These are phyloP conservation scores for Standfussiana lucernea DNA, from an alignment of 2,888 invertebrate genomes.

Conservation along the genomic window DNA sequence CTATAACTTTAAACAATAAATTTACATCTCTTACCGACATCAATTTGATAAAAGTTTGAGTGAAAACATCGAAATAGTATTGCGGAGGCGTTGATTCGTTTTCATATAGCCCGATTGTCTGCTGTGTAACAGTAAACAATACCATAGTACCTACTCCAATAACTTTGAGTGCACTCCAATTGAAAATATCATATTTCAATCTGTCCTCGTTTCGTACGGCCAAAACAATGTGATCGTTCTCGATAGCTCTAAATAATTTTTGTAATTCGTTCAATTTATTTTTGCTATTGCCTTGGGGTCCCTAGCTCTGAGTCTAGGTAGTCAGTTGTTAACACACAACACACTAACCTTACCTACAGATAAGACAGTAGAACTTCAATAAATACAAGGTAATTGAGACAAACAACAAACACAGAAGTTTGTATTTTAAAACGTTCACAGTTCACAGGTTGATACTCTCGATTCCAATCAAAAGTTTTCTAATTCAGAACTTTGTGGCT, in stretches of 20 bases:
- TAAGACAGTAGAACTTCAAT: constrained; percentile 12
- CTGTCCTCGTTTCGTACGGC: not conserved
- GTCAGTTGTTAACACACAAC: not conserved
- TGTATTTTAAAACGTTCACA: too few species aligned
- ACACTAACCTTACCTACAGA: not conserved
- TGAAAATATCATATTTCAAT: constrained; percentile 32
- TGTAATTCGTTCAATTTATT: not conserved
- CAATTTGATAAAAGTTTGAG: constrained; percentile 4
- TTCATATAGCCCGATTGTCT: not conserved
- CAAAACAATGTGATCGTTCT: constrained; percentile 5
- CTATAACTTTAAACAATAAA: constrained; percentile 13
- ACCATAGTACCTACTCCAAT: constrained; percentile 14
- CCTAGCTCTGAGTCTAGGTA: not conserved
- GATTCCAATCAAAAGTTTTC: constrained; percentile 66
- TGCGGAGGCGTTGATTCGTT: not conserved
- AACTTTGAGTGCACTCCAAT: constrained; percentile 38
- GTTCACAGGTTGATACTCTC: constrained; percentile 23
- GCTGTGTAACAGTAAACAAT: constrained; percentile 10
- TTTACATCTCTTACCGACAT: not conserved
- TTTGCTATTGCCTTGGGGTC: not conserved
- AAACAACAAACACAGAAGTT: constrained; percentile 39
- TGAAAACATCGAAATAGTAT: constrained; percentile 4
- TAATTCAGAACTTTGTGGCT: constrained; percentile 56
- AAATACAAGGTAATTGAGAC: constrained; percentile 32
- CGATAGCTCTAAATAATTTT: not conserved